Base-by-base conservation (phyloP, 2,888 invertebrate species). In the Mythimna ferrago region DNA sequence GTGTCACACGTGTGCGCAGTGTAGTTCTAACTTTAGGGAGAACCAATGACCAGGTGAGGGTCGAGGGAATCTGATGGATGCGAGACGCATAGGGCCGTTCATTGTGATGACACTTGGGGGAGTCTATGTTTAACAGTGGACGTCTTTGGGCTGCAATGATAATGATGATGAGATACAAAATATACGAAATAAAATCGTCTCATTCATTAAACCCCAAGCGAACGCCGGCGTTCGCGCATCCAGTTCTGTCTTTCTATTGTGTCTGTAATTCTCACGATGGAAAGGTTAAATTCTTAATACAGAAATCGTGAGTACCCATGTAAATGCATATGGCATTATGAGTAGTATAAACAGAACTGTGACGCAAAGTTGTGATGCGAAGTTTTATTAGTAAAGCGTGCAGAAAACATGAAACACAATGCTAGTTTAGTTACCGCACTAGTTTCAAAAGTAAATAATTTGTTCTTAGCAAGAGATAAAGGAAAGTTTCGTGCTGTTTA, bases 381-480 rank as follows among this genome's bases (percentile, higher is more conserved):
- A 48, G n/a, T 19, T 6, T 38, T 44, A 21, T 67, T 14, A 62
- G 16, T 60, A 53, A 48, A 14, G 38, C 58, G 26, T 54, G 26
- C 38, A 41, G 51, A 69, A 69, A 83, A 76, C 41, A 38, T 82
- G 77, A 78, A 81, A 74, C 76, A 73, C 53, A 66, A 76, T 64
- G 38, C 65, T 73, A 78, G 58, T 78, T 73, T 68, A 21, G 32
- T 58, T 76, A 66, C 60, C 54, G 41, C 56, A 73, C 53, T 82
- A 80, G 70, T 76, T 84, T 72, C 61, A 76, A 80, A 83, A 71
- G 62, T 63, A 68, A 69, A 75, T 83, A 60, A 89, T 88, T 91
- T 90, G 82, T 93, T 85, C 93, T 64, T 79, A 95, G 95, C 92
- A 93, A 94, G 96, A 96, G 90, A 91, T 95, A 89, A 95, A 94